Base-by-base conservation (phyloP, 1,140 invertebrate genomes). In the Trypoxylus dichotomus region DNA sequence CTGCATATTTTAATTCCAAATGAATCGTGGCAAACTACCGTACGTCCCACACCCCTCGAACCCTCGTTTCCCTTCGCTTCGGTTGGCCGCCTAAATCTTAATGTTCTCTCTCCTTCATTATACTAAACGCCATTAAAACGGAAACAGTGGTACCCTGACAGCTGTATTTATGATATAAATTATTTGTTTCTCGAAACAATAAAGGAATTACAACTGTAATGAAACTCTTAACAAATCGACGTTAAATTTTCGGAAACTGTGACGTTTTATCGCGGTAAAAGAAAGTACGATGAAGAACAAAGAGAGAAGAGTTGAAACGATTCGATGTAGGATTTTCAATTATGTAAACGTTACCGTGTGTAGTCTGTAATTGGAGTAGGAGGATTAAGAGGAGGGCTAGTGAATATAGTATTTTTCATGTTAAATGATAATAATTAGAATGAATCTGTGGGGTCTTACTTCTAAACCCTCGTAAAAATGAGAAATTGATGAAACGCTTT, bases 1-100 rank as follows among this genome's bases (percentile, higher is more conserved):
- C 37, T 75, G 37, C 74, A 47, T 42, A 75, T 75, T 75, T 75
- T 75, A 75, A 75, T 75, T 47, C 37, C 11, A 47, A 75, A 47
- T 25, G 32, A 24, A 25, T 15, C 68, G 13, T 15, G 15, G 68
- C n/a, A 29, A 13, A 24, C 25, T 37, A 21, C 10, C 32, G 71
- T 25, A 15, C 11, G 63, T 13, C 19, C 21, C 32, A 7, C 32
- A 8, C 32, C 32, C 32, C 32, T 8, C 32, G 32, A 1, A 37
- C 1, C 32, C 32, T 5, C 32, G 32, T 37, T 8, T 58, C 47
- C 47, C 47, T 58, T 21, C 47, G 47, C 15, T 21, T 58, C 47
- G 21, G 13, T 27, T 24, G 27, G 24, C n/a, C 63, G 21, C 63
- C 21, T 73, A 73, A 73, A 73, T 73, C 71, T 73, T 73, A 73